Conservation (phyloP, 2,113 vertebrate genomes). For the Corynorhinus townsendii region DNA sequence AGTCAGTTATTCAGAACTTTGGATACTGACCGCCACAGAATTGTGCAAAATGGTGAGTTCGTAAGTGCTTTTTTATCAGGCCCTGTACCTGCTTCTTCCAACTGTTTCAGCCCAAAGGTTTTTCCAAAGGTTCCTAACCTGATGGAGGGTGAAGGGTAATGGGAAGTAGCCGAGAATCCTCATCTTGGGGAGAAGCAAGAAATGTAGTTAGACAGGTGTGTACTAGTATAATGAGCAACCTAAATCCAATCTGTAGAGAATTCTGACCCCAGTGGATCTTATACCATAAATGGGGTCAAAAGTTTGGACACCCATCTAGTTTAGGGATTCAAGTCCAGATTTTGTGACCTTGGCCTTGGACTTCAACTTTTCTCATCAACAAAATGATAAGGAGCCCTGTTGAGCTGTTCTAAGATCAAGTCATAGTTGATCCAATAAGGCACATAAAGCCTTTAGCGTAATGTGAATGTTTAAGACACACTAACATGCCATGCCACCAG, state of each 20-base stretch:
- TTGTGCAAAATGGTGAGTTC: neutral
- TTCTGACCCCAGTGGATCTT: neutral
- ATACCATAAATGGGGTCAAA: neutral
- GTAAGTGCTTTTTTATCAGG: neutral
- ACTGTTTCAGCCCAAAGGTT: neutral
- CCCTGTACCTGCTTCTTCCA: neutral
- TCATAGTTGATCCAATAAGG: neutral
- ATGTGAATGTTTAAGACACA: neutral
- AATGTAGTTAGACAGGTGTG: neutral
- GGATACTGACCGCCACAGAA: neutral
- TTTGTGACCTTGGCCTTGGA: neutral
- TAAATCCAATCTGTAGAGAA: neutral
- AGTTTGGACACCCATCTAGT: neutral
- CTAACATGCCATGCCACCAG: neutral
- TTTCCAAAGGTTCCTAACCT: neutral
- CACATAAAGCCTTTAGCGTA: neutral
- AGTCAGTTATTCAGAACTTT: neutral
- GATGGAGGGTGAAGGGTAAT: neutral
- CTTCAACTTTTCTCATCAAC: neutral
- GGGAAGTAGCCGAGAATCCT: neutral
- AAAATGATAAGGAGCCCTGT: neutral
- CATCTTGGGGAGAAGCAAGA: neutral
- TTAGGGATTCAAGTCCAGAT: neutral
- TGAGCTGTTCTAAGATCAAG: neutral
- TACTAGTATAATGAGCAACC: neutral